Conservation (phyloP, 2,797 vertebrate species). For the Sebastes flavidus region DNA sequence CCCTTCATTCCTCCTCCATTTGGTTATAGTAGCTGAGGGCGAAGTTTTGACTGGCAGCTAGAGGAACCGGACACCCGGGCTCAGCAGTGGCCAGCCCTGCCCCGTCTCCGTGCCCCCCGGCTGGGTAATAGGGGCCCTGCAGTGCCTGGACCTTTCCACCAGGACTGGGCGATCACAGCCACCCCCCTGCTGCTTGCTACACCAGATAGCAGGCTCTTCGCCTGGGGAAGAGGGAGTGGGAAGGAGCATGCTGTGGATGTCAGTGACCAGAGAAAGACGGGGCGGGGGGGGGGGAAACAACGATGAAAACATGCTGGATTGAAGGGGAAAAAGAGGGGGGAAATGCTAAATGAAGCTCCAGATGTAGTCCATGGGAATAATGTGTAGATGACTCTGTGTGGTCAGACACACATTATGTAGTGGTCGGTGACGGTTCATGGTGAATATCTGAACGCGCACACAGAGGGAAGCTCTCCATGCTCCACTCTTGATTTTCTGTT, state of each 20-base stretch:
- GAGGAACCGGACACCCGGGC: constrained; percentile 80
- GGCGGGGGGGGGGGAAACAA: background rate
- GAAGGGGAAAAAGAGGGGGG: constrained; percentile 22
- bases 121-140: constrained; percentile 71
- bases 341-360: constrained; percentile 52
- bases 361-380: constrained; percentile 47
- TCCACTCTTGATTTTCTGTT: constrained; percentile 8
- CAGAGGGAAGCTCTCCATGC: constrained; percentile 3
- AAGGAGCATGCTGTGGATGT: constrained; percentile 77
- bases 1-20: constrained; percentile 65
- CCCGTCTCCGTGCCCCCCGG: constrained; percentile 75
- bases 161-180: constrained; percentile 63
- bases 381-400: constrained; percentile 45
- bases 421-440: background rate
- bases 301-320: constrained; percentile 55
- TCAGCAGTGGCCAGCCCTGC: constrained; percentile 76
- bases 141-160: constrained; percentile 75
- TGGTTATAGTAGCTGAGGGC: constrained; percentile 74
- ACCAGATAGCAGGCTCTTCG: constrained; percentile 70
- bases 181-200: constrained; percentile 56
- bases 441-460: constrained; percentile 11
- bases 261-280: constrained; percentile 69
- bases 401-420: constrained; percentile 28
- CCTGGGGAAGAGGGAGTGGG: constrained; percentile 73
- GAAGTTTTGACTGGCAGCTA: constrained; percentile 81